Conservation (phyloP, 2,888 invertebrate species). For the Meteorus cinctellus region DNA sequence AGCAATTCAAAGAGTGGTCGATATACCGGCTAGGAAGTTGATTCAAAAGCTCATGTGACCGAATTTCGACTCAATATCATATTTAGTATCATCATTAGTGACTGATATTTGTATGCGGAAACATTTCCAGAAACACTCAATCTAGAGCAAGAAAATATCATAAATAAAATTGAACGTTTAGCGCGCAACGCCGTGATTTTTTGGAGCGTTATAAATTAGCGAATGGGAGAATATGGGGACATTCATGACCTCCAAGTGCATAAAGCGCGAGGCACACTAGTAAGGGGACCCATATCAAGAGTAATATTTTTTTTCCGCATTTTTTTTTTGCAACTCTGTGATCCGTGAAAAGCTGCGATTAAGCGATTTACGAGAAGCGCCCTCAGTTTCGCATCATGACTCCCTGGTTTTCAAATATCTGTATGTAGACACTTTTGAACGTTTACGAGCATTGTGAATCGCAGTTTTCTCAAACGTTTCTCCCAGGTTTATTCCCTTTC, state of each 20-base stretch:
- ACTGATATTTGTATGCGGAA: neutral
- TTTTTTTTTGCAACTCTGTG: conserved; percentile 60
- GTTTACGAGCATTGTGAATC: conserved; percentile 48
- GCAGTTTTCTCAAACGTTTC: conserved; percentile 32
- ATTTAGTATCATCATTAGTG: neutral
- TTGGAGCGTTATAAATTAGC: neutral
- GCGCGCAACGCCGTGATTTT: neutral
- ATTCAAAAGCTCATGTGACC: neutral
- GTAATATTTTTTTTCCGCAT: neutral
- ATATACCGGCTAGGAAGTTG: neutral
- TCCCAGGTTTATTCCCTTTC: neutral
- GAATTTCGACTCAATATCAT: neutral
- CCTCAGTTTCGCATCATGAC: conserved; percentile 38
- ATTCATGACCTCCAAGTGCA: conserved; percentile 2
- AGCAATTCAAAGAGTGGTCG: no score
- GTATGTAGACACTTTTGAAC: conserved; percentile 37
- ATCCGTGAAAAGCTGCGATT: conserved; percentile 69
- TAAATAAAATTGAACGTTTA: neutral
- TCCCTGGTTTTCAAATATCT: conserved; percentile 12
- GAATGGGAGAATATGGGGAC: neutral
- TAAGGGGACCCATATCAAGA: neutral
- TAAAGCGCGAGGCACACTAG: neutral
- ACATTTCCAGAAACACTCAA: neutral
- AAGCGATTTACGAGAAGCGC: conserved; percentile 64
- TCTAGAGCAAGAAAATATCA: neutral